These are phyloP conservation scores for Hymenochirus boettgeri DNA, from an alignment of 2,113 vertebrate species.

Conservation along the genomic window DNA sequence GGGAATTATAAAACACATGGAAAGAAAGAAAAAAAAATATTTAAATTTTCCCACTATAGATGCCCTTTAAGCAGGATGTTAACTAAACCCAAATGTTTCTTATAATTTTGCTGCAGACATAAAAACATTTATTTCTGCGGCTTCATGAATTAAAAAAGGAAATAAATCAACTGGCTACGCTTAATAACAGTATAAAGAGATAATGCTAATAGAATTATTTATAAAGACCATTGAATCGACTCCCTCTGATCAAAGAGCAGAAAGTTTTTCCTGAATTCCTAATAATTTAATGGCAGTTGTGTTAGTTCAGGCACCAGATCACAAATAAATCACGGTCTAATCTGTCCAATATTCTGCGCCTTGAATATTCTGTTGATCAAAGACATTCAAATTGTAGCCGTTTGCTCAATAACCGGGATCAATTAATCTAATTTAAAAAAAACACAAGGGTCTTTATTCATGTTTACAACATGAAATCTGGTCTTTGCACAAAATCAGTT, in stretches of 20 bases:
- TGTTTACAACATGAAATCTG: slow-evolving; percentile 27
- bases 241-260: slow-evolving; percentile 1
- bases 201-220: slow-evolving; percentile 14
- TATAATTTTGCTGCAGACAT: slow-evolving; percentile 2
- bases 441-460: slow-evolving; percentile 5
- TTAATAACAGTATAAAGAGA: slow-evolving; percentile 5
- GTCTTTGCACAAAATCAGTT: slow-evolving; percentile 7
- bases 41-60: no score
- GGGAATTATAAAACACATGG: no score
- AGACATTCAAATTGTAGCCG: background rate
- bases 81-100: background rate
- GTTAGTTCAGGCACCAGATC: slow-evolving; percentile 27
- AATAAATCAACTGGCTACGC: background rate
- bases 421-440: background rate
- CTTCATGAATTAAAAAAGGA: slow-evolving; percentile 2
- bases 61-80: no score
- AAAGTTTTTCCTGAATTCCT: slow-evolving; percentile 15
- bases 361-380: slow-evolving; percentile 28
- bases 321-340: slow-evolving; percentile 18
- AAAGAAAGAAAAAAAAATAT: no score
- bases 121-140: background rate
- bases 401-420: no score
- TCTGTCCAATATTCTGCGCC: slow-evolving; percentile 24
- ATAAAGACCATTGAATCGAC: slow-evolving; percentile 10
- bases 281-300: slow-evolving; percentile 23